Conservation (phyloP, 1,140 invertebrate species). For the Asbolus verrucosus region DNA sequence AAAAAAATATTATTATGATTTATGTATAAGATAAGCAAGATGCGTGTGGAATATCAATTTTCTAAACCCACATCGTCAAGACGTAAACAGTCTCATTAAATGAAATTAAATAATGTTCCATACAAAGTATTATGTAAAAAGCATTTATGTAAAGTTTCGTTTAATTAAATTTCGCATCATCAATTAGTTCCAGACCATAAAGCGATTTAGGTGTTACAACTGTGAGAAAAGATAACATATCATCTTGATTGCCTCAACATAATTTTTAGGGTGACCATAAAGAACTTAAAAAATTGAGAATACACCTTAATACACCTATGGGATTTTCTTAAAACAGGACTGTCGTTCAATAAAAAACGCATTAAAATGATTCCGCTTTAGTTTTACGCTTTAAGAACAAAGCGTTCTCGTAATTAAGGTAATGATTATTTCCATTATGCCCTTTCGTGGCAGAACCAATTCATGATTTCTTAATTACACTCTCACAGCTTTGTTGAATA, state of each 20-base stretch:
- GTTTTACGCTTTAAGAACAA: conserved; percentile 16
- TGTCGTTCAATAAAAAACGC: conserved; percentile 7
- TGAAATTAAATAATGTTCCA: conserved; percentile 2
- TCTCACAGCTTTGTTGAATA: conserved; percentile 21
- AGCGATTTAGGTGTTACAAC: conserved; percentile 29
- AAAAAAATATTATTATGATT: no score
- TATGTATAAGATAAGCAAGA: not conserved
- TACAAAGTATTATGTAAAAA: conserved; percentile 20
- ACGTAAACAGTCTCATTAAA: conserved; percentile 23
- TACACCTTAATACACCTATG: no score
- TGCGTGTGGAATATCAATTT: conserved; percentile 35
- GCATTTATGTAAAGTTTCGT: conserved; percentile 22
- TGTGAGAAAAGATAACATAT: conserved; percentile 33
- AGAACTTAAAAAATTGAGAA: not conserved
- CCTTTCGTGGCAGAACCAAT: conserved; percentile 19
- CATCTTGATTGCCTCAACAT: no score
- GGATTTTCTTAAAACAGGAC: conserved; percentile 4
- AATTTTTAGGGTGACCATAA: not conserved
- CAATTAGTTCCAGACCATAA: conserved; percentile 34
- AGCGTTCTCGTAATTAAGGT: conserved; percentile 24
- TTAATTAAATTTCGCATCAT: conserved; percentile 32
- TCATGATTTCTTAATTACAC: conserved; percentile 33
- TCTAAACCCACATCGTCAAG: conserved; percentile 2
- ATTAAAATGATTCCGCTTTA: not conserved
- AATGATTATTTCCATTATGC: conserved; percentile 20